These are phyloP conservation scores for Gymnothorax reevesii DNA, from an alignment of 2,797 vertebrate genomes.

Conservation along the genomic window DNA sequence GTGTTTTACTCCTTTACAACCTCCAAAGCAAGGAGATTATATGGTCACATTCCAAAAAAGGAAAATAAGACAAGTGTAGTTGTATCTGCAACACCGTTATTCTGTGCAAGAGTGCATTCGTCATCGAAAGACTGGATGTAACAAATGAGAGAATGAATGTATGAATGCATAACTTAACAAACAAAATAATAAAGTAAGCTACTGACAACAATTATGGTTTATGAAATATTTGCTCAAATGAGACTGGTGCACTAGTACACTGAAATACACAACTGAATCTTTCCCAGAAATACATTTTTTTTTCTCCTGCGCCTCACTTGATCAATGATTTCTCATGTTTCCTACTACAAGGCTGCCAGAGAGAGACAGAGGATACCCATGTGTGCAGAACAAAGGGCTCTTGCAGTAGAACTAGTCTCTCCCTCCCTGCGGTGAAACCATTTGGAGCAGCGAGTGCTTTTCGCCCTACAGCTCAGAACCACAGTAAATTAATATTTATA, in stretches of 20 bases:
- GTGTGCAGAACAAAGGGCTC: conserved; percentile 7
- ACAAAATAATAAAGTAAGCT: not conserved
- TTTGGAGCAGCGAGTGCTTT: conserved; percentile 45
- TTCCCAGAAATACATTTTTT: not conserved
- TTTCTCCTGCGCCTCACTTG: not conserved
- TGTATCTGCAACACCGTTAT: not conserved
- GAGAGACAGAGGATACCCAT: not conserved
- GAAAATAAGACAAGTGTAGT: not conserved
- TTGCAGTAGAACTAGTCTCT: conserved; percentile 27
- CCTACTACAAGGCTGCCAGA: not conserved
- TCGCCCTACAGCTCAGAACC: conserved; percentile 34
- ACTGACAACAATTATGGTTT: not conserved
- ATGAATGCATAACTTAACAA: not conserved
- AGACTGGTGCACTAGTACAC: not conserved
- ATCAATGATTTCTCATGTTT: conserved; percentile 14
- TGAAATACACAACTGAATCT: conserved; percentile 1
- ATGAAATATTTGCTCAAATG: not conserved
- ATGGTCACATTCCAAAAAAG: conserved; percentile 8
- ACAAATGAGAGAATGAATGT: not conserved
- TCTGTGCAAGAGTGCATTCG: not conserved
- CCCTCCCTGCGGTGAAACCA: conserved; percentile 38
- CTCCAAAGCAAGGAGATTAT: conserved; percentile 22
- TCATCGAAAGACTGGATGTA: not conserved
- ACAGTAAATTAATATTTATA: conserved; percentile 39
- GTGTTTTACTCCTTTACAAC: conserved; percentile 9